Evolutionary conservation across 2,888 invertebrate species (phyloP).

Genomic region (Syrphus vitripennis): DNA sequence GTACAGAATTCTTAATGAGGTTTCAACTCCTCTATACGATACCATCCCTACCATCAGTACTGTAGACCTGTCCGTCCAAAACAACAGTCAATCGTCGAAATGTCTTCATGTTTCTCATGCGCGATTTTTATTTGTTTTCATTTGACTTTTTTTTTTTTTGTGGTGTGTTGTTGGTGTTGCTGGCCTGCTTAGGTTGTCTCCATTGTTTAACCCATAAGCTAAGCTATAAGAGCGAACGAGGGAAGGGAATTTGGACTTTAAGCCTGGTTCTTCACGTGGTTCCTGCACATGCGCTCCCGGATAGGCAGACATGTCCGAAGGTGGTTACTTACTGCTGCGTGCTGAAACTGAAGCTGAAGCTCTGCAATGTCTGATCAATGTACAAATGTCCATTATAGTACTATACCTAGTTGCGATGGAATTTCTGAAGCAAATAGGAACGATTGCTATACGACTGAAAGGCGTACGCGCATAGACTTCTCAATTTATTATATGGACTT

Average conservation of each 20-base stretch:
- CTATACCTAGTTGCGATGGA: slow-evolving; percentile 25
- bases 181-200: slow-evolving; percentile 62
- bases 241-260: not conserved
- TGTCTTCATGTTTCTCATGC: slow-evolving; percentile 70
- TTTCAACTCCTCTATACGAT: slow-evolving; percentile 17
- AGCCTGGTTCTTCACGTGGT: slow-evolving; percentile 28
- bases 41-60: slow-evolving; percentile 5
- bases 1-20: slow-evolving; percentile 70
- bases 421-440: slow-evolving; percentile 61
- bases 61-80: slow-evolving; percentile 47
- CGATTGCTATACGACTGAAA: slow-evolving; percentile 67
- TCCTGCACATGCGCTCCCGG: slow-evolving; percentile 69
- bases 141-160: slow-evolving; percentile 14
- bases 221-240: not conserved
- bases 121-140: slow-evolving; percentile 68
- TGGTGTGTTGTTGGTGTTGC: slow-evolving; percentile 22
- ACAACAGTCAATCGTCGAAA: slow-evolving; percentile 68
- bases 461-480: slow-evolving; percentile 64
- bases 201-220: slow-evolving; percentile 51
- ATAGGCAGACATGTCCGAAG: slow-evolving; percentile 71
- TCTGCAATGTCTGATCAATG: not conserved
- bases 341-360: slow-evolving; percentile 9
- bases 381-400: not conserved
- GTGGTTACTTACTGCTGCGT: slow-evolving; percentile 70
- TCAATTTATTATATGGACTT: slow-evolving; percentile 56